Evolutionary conservation across 2,888 invertebrate species (phyloP), one percentile per base, ranked within the genome.

Genomic region (Phortica magna): DNA sequence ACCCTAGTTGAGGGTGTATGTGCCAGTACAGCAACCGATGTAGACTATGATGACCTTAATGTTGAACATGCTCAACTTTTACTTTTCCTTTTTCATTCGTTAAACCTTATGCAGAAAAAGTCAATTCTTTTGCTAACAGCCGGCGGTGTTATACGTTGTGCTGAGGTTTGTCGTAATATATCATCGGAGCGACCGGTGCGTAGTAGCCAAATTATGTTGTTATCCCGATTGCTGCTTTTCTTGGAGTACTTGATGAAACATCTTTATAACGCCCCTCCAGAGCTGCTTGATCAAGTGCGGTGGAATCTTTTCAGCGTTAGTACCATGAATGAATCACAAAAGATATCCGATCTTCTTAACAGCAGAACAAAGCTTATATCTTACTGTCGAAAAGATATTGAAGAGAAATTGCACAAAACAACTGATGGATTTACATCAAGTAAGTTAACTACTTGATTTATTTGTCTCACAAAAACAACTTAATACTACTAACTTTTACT

Each of bases 51-150:
- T 94, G 98, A 98, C 93, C 93, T 99, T 78, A 99, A 98, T 91
- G 97, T 98, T 72, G 99, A 99, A 91, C 98, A 99, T 92, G 96
- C 98, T 0, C 98, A 99, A 91, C 93, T 99, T 55, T 92, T 99
- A 80, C 94, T 99, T 9, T 98, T 98, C 91, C 93, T 99, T 12
- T 99, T 99, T 92, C 98, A 99, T 92, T 97, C 98, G 0, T 92
- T 99, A 78, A 98, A 98, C 85, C 93, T 99, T 79, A 98, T 98
- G 97, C 98, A 98, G 92, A 99, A 98, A 93, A 99, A 99, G 91
- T 96, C 97, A 1, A 96, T 99, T 1, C 93, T 99, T 55, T 93
- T 98, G 9, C 93, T 96, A 84, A 95, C 96, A 48, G 95, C 96
- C 1, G 96, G 96, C 80, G 96, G 95, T 5, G 94, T 95, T 6